These are phyloP conservation scores for Colinus virginianus DNA, from an alignment of 2,113 vertebrate genomes.

Conservation along the genomic window DNA sequence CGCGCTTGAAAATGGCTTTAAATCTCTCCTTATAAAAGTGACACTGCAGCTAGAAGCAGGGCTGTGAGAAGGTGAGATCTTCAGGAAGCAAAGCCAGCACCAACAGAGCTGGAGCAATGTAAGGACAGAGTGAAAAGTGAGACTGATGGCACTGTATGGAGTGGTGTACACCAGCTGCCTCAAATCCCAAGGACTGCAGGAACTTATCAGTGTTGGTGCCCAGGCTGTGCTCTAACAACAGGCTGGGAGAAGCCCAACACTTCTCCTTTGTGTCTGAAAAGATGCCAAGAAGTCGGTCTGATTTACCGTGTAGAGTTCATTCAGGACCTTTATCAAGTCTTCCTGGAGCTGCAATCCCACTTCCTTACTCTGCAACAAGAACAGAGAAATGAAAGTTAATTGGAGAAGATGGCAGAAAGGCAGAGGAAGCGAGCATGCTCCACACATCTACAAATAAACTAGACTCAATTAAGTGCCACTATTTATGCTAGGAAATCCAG, in stretches of 20 bases:
- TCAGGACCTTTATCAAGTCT: slow-evolving; percentile 97
- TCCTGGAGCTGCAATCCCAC: slow-evolving; percentile 96
- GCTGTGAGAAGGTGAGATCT: neutral
- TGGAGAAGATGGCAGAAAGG: slow-evolving; percentile 4
- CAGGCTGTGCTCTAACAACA: neutral
- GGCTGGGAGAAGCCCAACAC: slow-evolving; percentile 31
- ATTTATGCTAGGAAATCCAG: slow-evolving; percentile 59
- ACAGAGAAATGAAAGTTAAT: slow-evolving; percentile 75
- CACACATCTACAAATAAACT: neutral
- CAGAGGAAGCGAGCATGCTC: neutral
- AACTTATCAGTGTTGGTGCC: neutral
- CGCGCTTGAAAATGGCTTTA: rapidly evolving
- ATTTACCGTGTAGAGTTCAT: slow-evolving; percentile 96
- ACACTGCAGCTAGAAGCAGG: neutral
- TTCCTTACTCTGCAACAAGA: slow-evolving; percentile 92
- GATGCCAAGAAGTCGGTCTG: slow-evolving; percentile 12
- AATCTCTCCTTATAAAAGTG: rapidly evolving
- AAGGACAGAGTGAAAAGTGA: neutral
- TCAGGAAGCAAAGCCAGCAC: neutral
- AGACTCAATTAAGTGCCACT: slow-evolving; percentile 26
- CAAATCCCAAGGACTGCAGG: neutral
- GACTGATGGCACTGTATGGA: neutral
- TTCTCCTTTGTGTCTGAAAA: slow-evolving; percentile 27
- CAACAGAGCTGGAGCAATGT: neutral
- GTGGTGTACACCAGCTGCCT: neutral